Evolutionary conservation across 2,797 vertebrate species (phyloP), one percentile per base, ranked within the genome.

Genomic region (Characodon lateralis): DNA sequence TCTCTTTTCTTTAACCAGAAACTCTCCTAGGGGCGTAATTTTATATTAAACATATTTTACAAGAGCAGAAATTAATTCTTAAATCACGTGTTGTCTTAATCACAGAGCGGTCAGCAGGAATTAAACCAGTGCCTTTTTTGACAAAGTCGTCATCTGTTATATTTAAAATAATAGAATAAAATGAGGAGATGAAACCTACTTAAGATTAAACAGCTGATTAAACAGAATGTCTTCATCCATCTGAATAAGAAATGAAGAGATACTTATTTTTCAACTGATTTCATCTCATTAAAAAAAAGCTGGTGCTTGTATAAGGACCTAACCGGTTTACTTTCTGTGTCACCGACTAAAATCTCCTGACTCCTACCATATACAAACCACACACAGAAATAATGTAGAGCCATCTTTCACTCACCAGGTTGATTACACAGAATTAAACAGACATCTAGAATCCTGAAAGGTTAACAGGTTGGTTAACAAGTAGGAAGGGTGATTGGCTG

Each of bases 351-450:
- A 28, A 31, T 82, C 41, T 76, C 73, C 78, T 76, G 74, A 72
- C 51, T 61, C n/a, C 6, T 85, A 82, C 80, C 69, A 80, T 84
- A 82, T 78, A 73, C 76, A 77, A 51, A 31, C 0, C 9, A 35
- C 80, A 84, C 82, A 81, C 70, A 70, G 75, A 16, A 28, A 16
- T 28, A 12, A 5, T 51, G 41, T 31, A 73, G 26, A 71, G 73
- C 82, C 59, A 88, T 90, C 26, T 87, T 90, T 91, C 78, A 92
- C 90, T 90, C 51, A 90, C 9, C 18, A 75, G 12, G 43, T 53
- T 70, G 26, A 77, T 89, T 83, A 84, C 82, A 71, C 84, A 48
- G 69, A 90, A 90, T 89, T 86, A 43, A 91, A 87, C 50, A 86
- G 61, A 78, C 73, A 85, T 86, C 78, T 77, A 75, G 86, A 53